Percentiles rank a stretch among this genome's conserved stretches.
Conservation (phyloP, 2,888 invertebrate genomes). For the Amiota communis region DNA sequence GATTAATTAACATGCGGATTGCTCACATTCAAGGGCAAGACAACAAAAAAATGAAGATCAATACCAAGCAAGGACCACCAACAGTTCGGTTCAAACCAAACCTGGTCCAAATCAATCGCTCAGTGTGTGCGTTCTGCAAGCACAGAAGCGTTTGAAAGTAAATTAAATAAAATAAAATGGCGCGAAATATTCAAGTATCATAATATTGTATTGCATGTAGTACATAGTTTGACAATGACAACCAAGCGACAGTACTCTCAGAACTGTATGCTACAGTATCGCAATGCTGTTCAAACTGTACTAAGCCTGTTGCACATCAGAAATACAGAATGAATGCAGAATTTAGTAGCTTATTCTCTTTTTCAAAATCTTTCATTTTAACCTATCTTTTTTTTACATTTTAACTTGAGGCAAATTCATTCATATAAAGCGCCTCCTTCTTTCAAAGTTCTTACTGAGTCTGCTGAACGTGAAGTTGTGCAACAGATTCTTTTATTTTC, state of each 20-base stretch:
- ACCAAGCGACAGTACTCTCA: not conserved
- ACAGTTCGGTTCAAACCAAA: conserved; percentile 34
- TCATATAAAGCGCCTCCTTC: conserved; percentile 5
- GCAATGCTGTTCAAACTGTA: not conserved
- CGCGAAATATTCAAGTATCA: not conserved
- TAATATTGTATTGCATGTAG: no score
- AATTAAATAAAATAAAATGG: conserved; percentile 23
- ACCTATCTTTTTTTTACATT: not conserved
- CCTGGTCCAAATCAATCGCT: not conserved
- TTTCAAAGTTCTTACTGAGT: not conserved
- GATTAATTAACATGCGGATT: conserved; percentile 63
- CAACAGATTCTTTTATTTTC: conserved; percentile 16
- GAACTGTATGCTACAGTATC: not conserved
- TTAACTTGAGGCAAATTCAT: not conserved
- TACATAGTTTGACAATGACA: conserved; percentile 1
- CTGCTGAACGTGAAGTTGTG: not conserved
- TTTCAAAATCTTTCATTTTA: not conserved
- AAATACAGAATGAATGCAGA: not conserved
- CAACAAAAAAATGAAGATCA: conserved; percentile 9
- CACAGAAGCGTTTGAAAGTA: not conserved
- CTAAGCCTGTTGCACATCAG: not conserved
- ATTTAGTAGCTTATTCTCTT: not conserved
- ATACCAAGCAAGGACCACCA: conserved; percentile 56
- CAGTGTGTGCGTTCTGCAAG: not conserved
- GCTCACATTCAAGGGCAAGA: conserved; percentile 24